These are phyloP conservation scores for Acanthochromis polyacanthus DNA, from an alignment of 2,113 vertebrate species.

Conservation along the genomic window DNA sequence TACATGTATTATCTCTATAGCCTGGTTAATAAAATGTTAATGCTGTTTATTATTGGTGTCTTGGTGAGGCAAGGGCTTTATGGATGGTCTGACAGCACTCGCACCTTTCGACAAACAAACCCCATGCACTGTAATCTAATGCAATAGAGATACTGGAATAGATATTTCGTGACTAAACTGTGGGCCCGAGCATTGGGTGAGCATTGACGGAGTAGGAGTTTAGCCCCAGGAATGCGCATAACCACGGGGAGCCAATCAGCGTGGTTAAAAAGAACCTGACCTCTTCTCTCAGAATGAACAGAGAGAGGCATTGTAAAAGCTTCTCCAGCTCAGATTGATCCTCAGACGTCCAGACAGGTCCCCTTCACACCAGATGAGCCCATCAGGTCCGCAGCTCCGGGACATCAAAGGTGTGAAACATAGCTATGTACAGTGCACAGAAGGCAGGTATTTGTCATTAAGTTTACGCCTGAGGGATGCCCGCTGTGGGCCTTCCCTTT, in stretches of 20 bases:
- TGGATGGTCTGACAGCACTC: slow-evolving; percentile 40
- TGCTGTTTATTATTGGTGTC: neutral
- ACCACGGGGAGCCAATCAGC: slow-evolving; percentile 55
- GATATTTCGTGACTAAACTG: slow-evolving; percentile 46
- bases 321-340: slow-evolving; percentile 63
- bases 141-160: slow-evolving; percentile 21
- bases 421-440: slow-evolving; percentile 73
- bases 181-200: slow-evolving; percentile 34
- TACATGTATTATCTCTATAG: slow-evolving; percentile 33
- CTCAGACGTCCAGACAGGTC: slow-evolving; percentile 67
- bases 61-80: neutral
- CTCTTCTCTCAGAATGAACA: slow-evolving; percentile 38
- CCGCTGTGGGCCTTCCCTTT: slow-evolving; percentile 32
- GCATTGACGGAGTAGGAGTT: slow-evolving; percentile 17
- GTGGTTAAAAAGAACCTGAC: slow-evolving; percentile 37
- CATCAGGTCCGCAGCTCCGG: slow-evolving; percentile 34
- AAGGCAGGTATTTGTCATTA: slow-evolving; percentile 67
- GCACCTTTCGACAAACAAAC: slow-evolving; percentile 17
- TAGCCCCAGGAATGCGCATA: slow-evolving; percentile 41
- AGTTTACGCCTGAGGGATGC: slow-evolving; percentile 53
- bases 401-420: slow-evolving; percentile 62
- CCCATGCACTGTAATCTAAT: slow-evolving; percentile 43
- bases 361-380: slow-evolving; percentile 59
- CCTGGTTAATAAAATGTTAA: slow-evolving; percentile 21
- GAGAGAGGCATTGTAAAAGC: slow-evolving; percentile 49